Percentiles rank a stretch among this genome's conserved stretches.
These are phyloP conservation scores for Brachionus rotundiformis DNA, from an alignment of 1,140 invertebrate species.

Conservation along the genomic window DNA sequence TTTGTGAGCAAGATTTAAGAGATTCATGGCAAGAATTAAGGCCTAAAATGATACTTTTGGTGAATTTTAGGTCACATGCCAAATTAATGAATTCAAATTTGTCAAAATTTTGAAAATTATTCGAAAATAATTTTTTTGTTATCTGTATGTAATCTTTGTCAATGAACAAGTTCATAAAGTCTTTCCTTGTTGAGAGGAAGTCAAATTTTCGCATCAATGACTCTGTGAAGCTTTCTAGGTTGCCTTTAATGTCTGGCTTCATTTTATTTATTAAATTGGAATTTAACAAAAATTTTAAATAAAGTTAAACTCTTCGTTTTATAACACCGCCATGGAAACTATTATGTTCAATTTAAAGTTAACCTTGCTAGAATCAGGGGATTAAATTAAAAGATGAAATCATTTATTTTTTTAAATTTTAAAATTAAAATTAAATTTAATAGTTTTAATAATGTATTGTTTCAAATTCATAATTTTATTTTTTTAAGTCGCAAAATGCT, in stretches of 20 bases:
- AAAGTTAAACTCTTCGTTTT: neutral
- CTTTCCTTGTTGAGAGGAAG: neutral
- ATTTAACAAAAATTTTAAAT: neutral
- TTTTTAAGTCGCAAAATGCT: neutral
- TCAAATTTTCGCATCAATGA: neutral
- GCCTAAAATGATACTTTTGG: neutral
- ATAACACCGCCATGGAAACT: neutral
- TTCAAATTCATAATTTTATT: neutral
- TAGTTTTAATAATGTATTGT: too few species aligned
- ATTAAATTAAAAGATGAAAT: neutral
- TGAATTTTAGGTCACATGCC: neutral
- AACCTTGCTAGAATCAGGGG: neutral
- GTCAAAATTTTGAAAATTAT: neutral
- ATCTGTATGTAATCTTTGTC: neutral
- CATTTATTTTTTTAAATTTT: neutral
- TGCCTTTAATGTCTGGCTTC: neutral
- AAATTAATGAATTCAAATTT: conserved; percentile 1
- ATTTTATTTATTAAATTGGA: neutral
- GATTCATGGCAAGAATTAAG: neutral
- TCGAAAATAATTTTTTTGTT: neutral
- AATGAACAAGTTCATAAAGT: neutral
- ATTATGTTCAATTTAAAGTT: neutral
- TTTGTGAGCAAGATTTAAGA: neutral
- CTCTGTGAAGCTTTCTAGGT: neutral
- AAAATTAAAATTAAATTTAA: neutral